Percentiles rank a stretch among this genome's conserved stretches.
Conservation (phyloP, 2,797 vertebrate species). For the Lithobates pipiens region DNA sequence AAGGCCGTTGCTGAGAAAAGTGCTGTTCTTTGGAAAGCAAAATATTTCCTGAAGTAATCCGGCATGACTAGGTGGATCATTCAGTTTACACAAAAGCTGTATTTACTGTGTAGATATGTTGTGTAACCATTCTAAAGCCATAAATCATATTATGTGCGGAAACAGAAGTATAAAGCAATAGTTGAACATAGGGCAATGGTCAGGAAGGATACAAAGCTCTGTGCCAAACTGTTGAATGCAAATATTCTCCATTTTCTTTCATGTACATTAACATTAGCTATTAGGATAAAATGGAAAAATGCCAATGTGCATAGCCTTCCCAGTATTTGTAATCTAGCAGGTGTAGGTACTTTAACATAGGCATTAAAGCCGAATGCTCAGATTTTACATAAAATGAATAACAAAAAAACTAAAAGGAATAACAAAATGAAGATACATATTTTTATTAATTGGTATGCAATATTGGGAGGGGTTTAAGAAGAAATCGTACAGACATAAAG, state of each 20-base stretch:
- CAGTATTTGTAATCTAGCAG: background rate
- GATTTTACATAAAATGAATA: too few species aligned
- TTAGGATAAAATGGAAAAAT: background rate
- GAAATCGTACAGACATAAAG: too few species aligned
- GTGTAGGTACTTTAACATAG: background rate
- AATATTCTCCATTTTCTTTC: background rate
- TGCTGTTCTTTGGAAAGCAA: background rate
- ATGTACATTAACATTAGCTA: background rate
- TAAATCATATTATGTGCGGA: constrained; percentile 62
- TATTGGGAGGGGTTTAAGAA: too few species aligned
- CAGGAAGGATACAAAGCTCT: background rate
- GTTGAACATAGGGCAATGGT: background rate
- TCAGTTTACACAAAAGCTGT: constrained; percentile 62
- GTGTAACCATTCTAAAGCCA: constrained; percentile 61
- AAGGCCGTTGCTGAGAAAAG: background rate
- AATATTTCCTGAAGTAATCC: constrained; percentile 30
- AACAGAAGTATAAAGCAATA: background rate
- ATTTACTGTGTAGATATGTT: constrained; percentile 54
- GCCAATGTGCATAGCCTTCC: background rate
- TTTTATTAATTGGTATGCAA: too few species aligned
- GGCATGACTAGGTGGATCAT: constrained; percentile 53
- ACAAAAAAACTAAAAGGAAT: too few species aligned
- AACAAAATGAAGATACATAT: too few species aligned
- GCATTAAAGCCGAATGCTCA: too few species aligned
- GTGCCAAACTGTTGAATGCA: background rate